Base-by-base conservation (phyloP, 2,113 vertebrate genomes). In the Salvator merianae region DNA sequence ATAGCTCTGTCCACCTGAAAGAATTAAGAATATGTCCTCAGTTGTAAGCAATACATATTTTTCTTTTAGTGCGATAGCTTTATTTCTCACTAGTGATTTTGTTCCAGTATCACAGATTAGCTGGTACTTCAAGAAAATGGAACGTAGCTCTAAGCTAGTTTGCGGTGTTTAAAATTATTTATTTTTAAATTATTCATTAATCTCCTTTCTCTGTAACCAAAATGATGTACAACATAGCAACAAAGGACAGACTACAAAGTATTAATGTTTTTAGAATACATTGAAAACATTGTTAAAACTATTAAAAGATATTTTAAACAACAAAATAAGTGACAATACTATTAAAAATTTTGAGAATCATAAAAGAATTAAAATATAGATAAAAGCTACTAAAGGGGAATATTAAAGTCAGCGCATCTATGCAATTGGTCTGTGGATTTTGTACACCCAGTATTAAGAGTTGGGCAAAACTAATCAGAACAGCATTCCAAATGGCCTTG, bases 1-100 rank as follows among this genome's bases (percentile, higher is more conserved):
- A 97, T 70, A 99, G 93, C 90, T 98, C 98, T 87, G 97, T 98
- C 98, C 98, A 99, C 90, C 98, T 99, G 92, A 86, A 84, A 86
- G 86, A 86, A 62, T 43, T 71, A 9, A 83, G 87, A 55, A 28
- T 8, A 68, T 86, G 84, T 40, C 20, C 43, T 43, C 34, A 76
- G 3, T 80, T 80, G n/a, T 26, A 81, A 68, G 26, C 12, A 3
- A 32, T 40, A 32, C 5, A 55, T 38, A 34, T 63, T 8, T 80
- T 55, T 80, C 38, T 36, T n/a, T n/a, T n/a, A n/a, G n/a, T n/a
- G n/a, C n/a, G n/a, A n/a, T 86, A 84, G 63, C 13, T 47, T 38
- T 30, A 59, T 47, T 81, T 84, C 71, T 47, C 47, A 74, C 26
- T 71, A 5, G 38, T 16, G 53, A 40, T 43, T 79, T 20, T 3